Conservation (phyloP, 1,140 invertebrate genomes). For the Cephus cinctus region DNA sequence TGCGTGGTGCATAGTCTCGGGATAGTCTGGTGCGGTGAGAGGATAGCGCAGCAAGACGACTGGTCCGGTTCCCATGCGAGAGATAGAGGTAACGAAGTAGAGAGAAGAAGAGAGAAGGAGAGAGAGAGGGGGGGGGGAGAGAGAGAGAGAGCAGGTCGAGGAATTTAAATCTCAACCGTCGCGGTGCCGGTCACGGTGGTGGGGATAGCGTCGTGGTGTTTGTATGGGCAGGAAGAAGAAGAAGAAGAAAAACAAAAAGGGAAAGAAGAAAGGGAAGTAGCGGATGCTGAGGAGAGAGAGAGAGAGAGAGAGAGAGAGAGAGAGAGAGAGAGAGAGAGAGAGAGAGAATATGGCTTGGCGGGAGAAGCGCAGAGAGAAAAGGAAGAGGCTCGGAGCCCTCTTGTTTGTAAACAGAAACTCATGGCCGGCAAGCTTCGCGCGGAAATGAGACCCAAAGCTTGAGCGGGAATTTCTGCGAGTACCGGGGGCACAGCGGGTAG, state of each 20-base stretch:
- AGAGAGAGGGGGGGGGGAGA: not conserved
- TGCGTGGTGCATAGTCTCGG: too few species aligned
- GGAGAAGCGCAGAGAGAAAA: not conserved
- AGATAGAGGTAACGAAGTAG: not conserved
- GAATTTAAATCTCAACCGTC: slow-evolving; percentile 54
- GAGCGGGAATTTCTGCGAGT: too few species aligned
- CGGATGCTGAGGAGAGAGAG: not conserved
- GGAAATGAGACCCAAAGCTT: too few species aligned
- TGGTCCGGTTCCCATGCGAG: too few species aligned
- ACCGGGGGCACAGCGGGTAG: too few species aligned
- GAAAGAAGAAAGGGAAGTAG: not conserved
- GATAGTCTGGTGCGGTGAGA: too few species aligned
- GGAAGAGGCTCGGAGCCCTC: slow-evolving; percentile 3
- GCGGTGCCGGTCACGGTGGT: slow-evolving; percentile 16
- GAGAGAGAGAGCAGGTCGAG: slow-evolving; percentile 11
- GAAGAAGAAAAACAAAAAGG: not conserved
- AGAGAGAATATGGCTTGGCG: not conserved
- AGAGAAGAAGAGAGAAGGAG: not conserved
- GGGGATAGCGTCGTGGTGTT: too few species aligned
- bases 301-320: slow-evolving; percentile 5
- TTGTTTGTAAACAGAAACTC: slow-evolving; percentile 40
- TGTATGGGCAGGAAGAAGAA: not conserved
- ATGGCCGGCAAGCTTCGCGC: too few species aligned
- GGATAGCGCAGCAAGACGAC: too few species aligned
- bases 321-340: not conserved